Evolutionary conservation across 1,140 invertebrate species (phyloP).

Genomic region (Papilio aristodemus): DNA sequence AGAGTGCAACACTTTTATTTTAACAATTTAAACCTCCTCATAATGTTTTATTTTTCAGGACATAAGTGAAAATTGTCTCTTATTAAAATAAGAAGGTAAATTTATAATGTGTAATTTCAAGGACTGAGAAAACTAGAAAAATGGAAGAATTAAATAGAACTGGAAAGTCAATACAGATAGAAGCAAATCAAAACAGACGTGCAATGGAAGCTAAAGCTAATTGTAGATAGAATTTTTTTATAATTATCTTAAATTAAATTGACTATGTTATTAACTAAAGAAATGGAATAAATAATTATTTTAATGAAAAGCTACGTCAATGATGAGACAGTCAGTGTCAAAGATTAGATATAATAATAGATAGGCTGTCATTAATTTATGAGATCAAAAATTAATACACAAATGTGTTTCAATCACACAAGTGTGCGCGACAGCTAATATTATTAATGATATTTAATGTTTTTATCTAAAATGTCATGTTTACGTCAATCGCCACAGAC

Average conservation of each 20-base stretch:
- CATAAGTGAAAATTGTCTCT: too few species aligned
- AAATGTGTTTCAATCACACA: constrained; percentile 15
- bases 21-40: too few species aligned
- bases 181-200: background rate
- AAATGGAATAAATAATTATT: constrained; percentile 10
- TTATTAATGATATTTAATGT: background rate
- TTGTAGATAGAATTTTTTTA: background rate
- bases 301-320: background rate
- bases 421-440: background rate
- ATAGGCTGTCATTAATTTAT: background rate
- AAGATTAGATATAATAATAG: background rate
- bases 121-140: too few species aligned
- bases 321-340: background rate
- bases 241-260: background rate
- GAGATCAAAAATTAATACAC: background rate
- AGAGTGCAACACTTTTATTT: too few species aligned
- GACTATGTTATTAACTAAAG: background rate
- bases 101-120: too few species aligned
- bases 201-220: background rate
- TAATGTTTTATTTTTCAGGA: too few species aligned
- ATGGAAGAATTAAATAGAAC: too few species aligned
- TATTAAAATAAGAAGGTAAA: too few species aligned
- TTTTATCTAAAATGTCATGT: too few species aligned
- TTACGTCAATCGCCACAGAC: background rate
- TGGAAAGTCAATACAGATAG: too few species aligned